A percentile compares a stretch with the other conserved stretches of the same genome.
phyloP scores from a whole-genome alignment of 2,888 invertebrate genomes.

The Orthonychiurus folsomi region DNA sequence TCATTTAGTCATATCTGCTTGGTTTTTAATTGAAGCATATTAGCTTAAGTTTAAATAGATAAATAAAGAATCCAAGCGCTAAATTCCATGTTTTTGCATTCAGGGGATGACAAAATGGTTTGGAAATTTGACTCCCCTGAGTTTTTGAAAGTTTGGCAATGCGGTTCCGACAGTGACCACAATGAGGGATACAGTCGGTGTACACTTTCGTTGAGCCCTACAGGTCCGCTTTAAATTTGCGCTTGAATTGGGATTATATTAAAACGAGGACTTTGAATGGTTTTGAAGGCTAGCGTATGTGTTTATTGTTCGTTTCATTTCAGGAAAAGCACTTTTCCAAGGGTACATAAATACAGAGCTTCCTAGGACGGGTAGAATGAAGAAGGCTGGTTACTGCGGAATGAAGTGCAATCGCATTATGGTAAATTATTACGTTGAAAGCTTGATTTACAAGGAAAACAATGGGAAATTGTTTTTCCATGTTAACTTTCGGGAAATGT shows the following conservation, averaged over 20 bases:
- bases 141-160: constrained; percentile 60
- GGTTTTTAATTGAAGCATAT: too few species aligned
- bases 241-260: too few species aligned
- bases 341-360: constrained; percentile 60
- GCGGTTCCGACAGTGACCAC: constrained; percentile 70
- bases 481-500: not conserved
- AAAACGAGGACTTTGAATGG: too few species aligned
- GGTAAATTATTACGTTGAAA: constrained; percentile 50
- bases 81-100: constrained; percentile 28
- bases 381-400: constrained; percentile 72
- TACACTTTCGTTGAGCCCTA: constrained; percentile 55
- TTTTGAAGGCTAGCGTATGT: too few species aligned
- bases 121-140: constrained; percentile 60
- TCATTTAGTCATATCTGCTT: too few species aligned
- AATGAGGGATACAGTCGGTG: constrained; percentile 65
- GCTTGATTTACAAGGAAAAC: not conserved
- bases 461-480: not conserved
- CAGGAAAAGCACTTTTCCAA: constrained; percentile 59
- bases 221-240: constrained; percentile 45
- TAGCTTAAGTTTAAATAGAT: not conserved
- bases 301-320: constrained; percentile 1
- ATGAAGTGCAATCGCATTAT: constrained; percentile 58
- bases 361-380: constrained; percentile 70
- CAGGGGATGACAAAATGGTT: constrained; percentile 62
- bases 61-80: not conserved